Evolutionary conservation across 2,888 invertebrate species (phyloP).

Genomic region (Entomobrya multifasciata): DNA sequence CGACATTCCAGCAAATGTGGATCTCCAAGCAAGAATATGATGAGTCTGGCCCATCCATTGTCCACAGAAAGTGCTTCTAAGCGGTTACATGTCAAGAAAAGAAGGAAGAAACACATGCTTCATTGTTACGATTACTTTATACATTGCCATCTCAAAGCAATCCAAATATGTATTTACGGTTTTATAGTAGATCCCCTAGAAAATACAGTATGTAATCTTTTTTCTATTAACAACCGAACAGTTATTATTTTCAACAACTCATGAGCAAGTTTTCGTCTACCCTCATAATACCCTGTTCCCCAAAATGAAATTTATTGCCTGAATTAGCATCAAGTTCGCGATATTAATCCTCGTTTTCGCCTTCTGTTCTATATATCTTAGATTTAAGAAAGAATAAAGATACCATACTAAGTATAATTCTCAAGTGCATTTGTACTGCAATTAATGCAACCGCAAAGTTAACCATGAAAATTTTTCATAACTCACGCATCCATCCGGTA

Average conservation of each 20-base stretch:
- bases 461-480: too few relatives aligned
- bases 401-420: slow-evolving; percentile 34
- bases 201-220: slow-evolving; percentile 28
- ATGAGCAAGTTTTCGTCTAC: slow-evolving; percentile 35
- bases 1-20: slow-evolving; percentile 97
- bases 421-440: slow-evolving; percentile 42
- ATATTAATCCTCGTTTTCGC: slow-evolving; percentile 56
- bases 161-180: slow-evolving; percentile 54
- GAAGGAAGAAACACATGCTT: slow-evolving; percentile 57
- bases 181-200: slow-evolving; percentile 38
- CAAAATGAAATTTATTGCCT: slow-evolving; percentile 34
- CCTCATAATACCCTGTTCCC: slow-evolving; percentile 11
- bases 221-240: slow-evolving; percentile 32
- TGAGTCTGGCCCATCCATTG: slow-evolving; percentile 96
- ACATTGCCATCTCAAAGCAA: slow-evolving; percentile 61
- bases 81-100: neutral
- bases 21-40: slow-evolving; percentile 99
- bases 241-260: slow-evolving; percentile 28
- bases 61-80: slow-evolving; percentile 90
- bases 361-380: slow-evolving; percentile 37
- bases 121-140: slow-evolving; percentile 53
- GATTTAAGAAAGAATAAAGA: neutral
- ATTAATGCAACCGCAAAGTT: too few relatives aligned
- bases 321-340: slow-evolving; percentile 38
- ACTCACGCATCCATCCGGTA: too few relatives aligned